Percentiles rank a stretch among this genome's conserved stretches.
Evolutionary conservation across 64 coral and sea anemone species (phyloP).

Genomic region (Anthopleura sola): DNA sequence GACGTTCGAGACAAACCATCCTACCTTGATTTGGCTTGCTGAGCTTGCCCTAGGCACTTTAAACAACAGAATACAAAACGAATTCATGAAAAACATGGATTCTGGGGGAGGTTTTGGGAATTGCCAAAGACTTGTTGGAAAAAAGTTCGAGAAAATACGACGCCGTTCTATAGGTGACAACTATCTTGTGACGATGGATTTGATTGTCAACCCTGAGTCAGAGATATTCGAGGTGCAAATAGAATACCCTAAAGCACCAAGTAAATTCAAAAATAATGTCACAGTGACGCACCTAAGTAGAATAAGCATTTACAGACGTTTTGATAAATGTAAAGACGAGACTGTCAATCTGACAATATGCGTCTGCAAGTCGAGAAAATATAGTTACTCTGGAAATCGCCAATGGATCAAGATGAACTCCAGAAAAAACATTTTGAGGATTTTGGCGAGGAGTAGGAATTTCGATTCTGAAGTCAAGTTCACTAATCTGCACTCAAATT

Average conservation of each 20-base stretch:
- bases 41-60: conserved; percentile 73
- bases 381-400: background rate
- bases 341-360: conserved; percentile 52
- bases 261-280: conserved; percentile 20
- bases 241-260: conserved; percentile 38
- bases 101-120: conserved; percentile 33
- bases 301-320: conserved; percentile 71
- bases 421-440: background rate
- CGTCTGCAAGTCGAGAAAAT: conserved; percentile 50
- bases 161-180: conserved; percentile 42
- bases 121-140: conserved; percentile 68
- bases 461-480: conserved; percentile 19
- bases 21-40: conserved; percentile 55
- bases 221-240: conserved; percentile 78
- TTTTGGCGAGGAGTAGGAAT: background rate
- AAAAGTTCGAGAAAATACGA: conserved; percentile 71
- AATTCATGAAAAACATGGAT: conserved; percentile 7
- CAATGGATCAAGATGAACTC: conserved; percentile 16
- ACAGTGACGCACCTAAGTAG: conserved; percentile 42
- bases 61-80: conserved; percentile 73
- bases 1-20: conserved; percentile 36
- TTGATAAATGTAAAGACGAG: conserved; percentile 63
- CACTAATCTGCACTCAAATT: background rate
- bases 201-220: conserved; percentile 52
- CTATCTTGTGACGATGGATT: conserved; percentile 61